A percentile compares a stretch with the other conserved stretches of the same genome.
phyloP scores from a whole-genome alignment of 2,797 vertebrate genomes.

The Clangula hyemalis region DNA sequence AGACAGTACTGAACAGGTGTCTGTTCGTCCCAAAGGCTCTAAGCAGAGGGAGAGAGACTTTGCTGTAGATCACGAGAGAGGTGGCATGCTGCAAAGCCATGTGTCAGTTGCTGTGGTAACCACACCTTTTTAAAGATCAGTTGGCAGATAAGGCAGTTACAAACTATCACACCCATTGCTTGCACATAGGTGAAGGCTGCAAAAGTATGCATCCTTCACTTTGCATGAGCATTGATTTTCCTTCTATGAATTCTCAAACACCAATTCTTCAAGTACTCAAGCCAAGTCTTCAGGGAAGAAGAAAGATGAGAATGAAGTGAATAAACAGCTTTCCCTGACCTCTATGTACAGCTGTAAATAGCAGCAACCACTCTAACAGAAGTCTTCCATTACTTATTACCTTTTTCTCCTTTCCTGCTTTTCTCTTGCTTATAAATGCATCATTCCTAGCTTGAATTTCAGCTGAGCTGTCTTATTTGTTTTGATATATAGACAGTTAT shows the following conservation, averaged over 20 bases:
- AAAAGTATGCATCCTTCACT: not conserved
- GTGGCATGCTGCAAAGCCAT: not conserved
- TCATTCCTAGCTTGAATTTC: not conserved
- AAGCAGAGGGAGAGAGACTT: not conserved
- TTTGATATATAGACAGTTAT: not conserved
- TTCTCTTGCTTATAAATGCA: not conserved
- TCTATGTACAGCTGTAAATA: not conserved
- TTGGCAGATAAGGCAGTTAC: slow-evolving; percentile 18
- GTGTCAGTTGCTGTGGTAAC: slow-evolving; percentile 37
- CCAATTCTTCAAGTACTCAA: not conserved
- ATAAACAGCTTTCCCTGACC: not conserved
- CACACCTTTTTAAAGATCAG: not conserved
- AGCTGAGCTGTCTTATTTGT: not conserved
- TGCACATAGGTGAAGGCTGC: not conserved
- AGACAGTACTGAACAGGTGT: not conserved
- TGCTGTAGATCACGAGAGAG: not conserved
- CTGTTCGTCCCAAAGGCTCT: not conserved
- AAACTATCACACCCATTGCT: not conserved
- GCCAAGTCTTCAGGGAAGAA: not conserved
- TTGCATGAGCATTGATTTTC: not conserved
- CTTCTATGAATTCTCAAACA: not conserved
- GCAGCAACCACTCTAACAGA: not conserved
- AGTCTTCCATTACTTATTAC: not conserved
- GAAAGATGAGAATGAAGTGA: not conserved
- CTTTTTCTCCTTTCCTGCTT: not conserved